Evolutionary conservation across 2,113 vertebrate genomes (phyloP), one percentile per base, ranked within the genome.

Genomic region (Pithys albifrons): DNA sequence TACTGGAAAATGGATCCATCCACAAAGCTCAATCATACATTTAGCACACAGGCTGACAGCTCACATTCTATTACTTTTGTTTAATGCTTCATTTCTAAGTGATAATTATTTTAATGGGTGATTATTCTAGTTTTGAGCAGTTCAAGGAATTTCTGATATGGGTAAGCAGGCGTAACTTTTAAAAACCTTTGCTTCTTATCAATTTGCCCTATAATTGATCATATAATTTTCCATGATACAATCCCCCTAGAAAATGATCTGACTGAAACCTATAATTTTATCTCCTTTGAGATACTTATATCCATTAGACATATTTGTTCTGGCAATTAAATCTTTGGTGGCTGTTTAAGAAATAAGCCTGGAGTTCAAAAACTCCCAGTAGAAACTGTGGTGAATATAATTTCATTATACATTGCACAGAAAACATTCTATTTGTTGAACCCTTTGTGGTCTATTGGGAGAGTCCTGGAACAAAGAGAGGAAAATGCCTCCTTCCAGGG

Each of bases 301-400:
- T 77, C 46, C 75, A 86, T 94, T 81, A 96, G 76, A 87, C 29
- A 87, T 95, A 94, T 93, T 94, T 92, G 69, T 71, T 96, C 90
- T 93, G 77, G 77, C 45, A 96, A 75, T 59, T 84, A 90, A 96
- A 72, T 52, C 65, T 91, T 78, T 0, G 2, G 57, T 74, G 64
- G 3, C 49, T 94, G 85, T 89, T 92, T 93, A 93, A 93, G 85
- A 93, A 91, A 93, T 83, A 88, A 95, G 80, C 24, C 45, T 43
- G 45, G 57, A 94, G 75, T 72, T 89, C 85, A 94, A 93, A 93
- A 93, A 71, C 28, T 87, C 88, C 88, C 85, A 54, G 72, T 55
- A 84, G 93, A 79, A 93, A 78, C 57, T 72, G 85, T 61, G 69
- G 75, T 93, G 65, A 89, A 88, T 71, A 61, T 59, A 77, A 96